Evolutionary conservation across 1,140 invertebrate genomes (phyloP).

Genomic region (Drosophila quadrilineata): DNA sequence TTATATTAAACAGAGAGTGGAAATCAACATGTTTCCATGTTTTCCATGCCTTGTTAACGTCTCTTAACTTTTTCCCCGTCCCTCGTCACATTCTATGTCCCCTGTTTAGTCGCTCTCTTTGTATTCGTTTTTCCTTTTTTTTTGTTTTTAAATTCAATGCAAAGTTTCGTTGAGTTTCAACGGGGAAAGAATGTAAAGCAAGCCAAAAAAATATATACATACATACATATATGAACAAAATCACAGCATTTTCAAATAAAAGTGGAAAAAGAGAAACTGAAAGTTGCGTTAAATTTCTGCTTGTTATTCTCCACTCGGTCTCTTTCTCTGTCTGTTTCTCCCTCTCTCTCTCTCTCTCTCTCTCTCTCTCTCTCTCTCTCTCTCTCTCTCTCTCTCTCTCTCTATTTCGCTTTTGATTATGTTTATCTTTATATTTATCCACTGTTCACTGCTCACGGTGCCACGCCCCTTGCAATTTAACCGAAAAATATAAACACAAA

Average conservation of each 20-base stretch:
- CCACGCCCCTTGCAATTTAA: slow-evolving; percentile 13
- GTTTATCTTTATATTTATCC: slow-evolving; percentile 58
- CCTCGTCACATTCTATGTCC: slow-evolving; percentile 33
- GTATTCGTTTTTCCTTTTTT: slow-evolving; percentile 6
- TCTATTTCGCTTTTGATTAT: slow-evolving; percentile 55
- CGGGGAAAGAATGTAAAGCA: background rate
- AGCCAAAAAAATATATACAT: too few relatives aligned
- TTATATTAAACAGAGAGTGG: slow-evolving; percentile 52
- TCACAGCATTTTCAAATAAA: too few relatives aligned
- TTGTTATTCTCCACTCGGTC: too few relatives aligned
- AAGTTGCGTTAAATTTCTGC: slow-evolving; percentile 49
- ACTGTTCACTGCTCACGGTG: slow-evolving; percentile 12
- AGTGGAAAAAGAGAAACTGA: slow-evolving; percentile 8
- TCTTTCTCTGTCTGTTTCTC: too few relatives aligned
- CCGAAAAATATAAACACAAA: slow-evolving; percentile 63
- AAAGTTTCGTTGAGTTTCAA: slow-evolving; percentile 45
- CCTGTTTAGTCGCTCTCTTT: background rate
- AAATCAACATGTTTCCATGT: too few relatives aligned
- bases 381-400: too few relatives aligned
- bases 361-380: too few relatives aligned
- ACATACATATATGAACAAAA: background rate
- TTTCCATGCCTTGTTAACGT: slow-evolving; percentile 63
- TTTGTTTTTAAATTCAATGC: slow-evolving; percentile 60
- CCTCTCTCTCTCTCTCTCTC: too few relatives aligned
- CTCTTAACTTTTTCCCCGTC: slow-evolving; percentile 58